Conservation (phyloP, 2,113 vertebrate genomes). For the Plestiodon gilberti region DNA sequence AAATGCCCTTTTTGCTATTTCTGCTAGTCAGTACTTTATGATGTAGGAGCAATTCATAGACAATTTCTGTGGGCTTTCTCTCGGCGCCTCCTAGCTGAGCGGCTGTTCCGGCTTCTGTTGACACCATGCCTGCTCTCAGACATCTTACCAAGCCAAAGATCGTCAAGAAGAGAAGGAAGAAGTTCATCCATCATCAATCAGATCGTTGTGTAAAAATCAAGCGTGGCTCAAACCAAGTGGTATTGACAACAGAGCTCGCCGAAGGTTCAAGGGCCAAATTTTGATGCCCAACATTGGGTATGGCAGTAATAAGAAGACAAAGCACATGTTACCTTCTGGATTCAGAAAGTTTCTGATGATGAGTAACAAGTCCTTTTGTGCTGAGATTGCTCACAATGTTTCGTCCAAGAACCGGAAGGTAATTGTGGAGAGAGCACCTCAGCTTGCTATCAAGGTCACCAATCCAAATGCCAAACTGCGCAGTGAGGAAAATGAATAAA, state of each 20-base stretch:
- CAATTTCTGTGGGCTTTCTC: too few species aligned
- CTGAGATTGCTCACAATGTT: slow-evolving; percentile 98
- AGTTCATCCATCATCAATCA: slow-evolving; percentile 97
- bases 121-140: slow-evolving; percentile 89
- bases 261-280: slow-evolving; percentile 98
- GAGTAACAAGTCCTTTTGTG: slow-evolving; percentile 98
- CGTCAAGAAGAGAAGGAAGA: slow-evolving; percentile 97
- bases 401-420: slow-evolving; percentile 98
- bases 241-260: slow-evolving; percentile 95
- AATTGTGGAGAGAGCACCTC: slow-evolving; percentile 96
- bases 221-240: slow-evolving; percentile 98
- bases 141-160: slow-evolving; percentile 94
- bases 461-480: slow-evolving; percentile 97
- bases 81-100: too few species aligned
- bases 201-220: slow-evolving; percentile 98
- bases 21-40: not conserved
- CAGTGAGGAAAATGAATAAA: slow-evolving; percentile 97
- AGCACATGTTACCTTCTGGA: slow-evolving; percentile 94
- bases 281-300: slow-evolving; percentile 99
- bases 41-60: not conserved
- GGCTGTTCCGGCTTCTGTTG: slow-evolving; percentile 53
- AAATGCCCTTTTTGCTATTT: not conserved
- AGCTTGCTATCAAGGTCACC: slow-evolving; percentile 96
- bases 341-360: slow-evolving; percentile 98
- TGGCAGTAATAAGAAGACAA: slow-evolving; percentile 97